Conservation (phyloP, 2,888 invertebrate species). For the Drosophila diplacantha region DNA sequence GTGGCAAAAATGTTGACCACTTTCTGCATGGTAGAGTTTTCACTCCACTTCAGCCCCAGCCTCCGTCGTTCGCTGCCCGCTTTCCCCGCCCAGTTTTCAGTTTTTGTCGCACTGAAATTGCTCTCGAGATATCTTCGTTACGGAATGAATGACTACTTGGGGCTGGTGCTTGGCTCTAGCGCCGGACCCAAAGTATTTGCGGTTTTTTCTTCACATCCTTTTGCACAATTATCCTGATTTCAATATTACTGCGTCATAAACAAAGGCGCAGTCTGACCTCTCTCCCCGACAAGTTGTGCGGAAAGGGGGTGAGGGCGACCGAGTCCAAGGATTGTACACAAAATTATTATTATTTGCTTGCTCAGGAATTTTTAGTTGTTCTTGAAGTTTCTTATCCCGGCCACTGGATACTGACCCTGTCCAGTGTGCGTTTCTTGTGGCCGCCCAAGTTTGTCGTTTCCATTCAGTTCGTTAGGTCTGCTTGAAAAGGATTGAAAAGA, state of each 20-base stretch:
- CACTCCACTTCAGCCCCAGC: constrained; percentile 33
- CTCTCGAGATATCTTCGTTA: constrained; percentile 62
- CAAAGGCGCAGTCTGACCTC: constrained; percentile 55
- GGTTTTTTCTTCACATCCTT: constrained; percentile 66
- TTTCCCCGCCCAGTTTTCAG: constrained; percentile 8
- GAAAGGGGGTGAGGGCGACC: neutral
- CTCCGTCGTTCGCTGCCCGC: constrained; percentile 33
- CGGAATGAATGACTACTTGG: constrained; percentile 36
- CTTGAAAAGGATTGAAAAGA: constrained; percentile 44
- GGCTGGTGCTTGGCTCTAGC: constrained; percentile 29
- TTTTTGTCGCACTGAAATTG: constrained; percentile 56
- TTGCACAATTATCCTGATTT: constrained; percentile 69
- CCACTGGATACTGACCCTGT: constrained; percentile 1
- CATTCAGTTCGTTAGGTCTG: constrained; percentile 16
- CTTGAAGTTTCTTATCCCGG: constrained; percentile 36
- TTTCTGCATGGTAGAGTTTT: constrained; percentile 63
- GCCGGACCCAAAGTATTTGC: constrained; percentile 56
- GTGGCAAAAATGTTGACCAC: constrained; percentile 70
- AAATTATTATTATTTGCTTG: constrained; percentile 61
- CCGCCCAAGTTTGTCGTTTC: constrained; percentile 17
- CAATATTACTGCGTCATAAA: constrained; percentile 65
- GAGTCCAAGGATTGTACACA: constrained; percentile 20
- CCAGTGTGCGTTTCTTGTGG: constrained; percentile 10
- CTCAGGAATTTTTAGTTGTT: constrained; percentile 49
- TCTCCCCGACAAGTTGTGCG: constrained; percentile 16